Evolutionary conservation across 2,888 invertebrate genomes (phyloP).

Genomic region (Tubulanus polymorphus): DNA sequence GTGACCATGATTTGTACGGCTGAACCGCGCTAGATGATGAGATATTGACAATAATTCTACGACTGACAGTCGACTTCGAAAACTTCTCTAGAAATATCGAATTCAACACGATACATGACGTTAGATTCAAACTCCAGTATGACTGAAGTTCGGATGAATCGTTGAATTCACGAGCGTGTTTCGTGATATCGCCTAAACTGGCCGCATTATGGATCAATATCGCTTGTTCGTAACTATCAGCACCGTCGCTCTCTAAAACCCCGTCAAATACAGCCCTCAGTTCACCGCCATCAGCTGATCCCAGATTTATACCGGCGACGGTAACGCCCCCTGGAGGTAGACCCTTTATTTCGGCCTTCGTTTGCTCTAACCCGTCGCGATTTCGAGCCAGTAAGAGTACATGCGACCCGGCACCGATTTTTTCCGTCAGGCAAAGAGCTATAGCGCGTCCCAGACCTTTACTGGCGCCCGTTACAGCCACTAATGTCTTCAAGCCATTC

Average conservation of each 20-base stretch:
- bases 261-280: conserved; percentile 24
- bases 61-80: conserved; percentile 19
- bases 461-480: conserved; percentile 78
- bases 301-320: too few species aligned
- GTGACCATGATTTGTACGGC: conserved; percentile 73
- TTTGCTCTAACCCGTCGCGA: conserved; percentile 63
- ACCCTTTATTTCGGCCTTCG: conserved; percentile 42
- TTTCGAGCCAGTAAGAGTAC: conserved; percentile 75
- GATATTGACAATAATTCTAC: conserved; percentile 67
- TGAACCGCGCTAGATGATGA: conserved; percentile 77
- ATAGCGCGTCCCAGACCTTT: conserved; percentile 82
- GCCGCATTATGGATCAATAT: conserved; percentile 87
- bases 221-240: conserved; percentile 60
- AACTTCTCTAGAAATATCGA: conserved; percentile 64
- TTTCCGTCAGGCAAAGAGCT: conserved; percentile 67
- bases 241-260: conserved; percentile 17
- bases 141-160: conserved; percentile 63
- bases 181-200: conserved; percentile 68
- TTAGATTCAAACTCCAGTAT: conserved; percentile 74
- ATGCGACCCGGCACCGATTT: conserved; percentile 66
- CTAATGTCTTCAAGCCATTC: conserved; percentile 54
- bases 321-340: conserved; percentile 12
- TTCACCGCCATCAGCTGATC: conserved; percentile 23
- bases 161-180: conserved; percentile 63
- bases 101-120: conserved; percentile 62